phyloP scores from a whole-genome alignment of 2,113 vertebrate genomes.

The Syngnathus scovelli region DNA sequence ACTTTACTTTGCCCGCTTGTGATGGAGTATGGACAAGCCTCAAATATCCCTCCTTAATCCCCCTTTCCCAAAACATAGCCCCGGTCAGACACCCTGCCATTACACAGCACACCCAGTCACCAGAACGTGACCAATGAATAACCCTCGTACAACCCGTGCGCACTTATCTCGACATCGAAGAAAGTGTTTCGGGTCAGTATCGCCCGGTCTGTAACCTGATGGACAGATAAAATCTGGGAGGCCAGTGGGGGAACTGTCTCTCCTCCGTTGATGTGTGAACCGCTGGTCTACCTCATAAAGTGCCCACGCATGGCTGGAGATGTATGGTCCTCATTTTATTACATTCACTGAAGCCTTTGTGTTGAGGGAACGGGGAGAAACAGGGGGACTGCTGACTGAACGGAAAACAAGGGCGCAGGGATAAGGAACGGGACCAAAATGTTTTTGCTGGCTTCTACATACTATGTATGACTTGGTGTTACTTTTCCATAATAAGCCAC shows the following conservation, averaged over 20 bases:
- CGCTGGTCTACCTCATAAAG: slow-evolving; percentile 48
- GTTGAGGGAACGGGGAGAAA: background rate
- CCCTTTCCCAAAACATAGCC: slow-evolving; percentile 39
- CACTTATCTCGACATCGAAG: slow-evolving; percentile 53
- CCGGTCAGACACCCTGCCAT: slow-evolving; percentile 49
- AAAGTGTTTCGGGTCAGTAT: slow-evolving; percentile 35
- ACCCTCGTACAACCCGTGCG: slow-evolving; percentile 4
- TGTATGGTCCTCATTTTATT: slow-evolving; percentile 64
- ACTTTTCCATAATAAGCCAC: slow-evolving; percentile 15
- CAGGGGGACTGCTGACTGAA: slow-evolving; percentile 40
- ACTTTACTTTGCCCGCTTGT: slow-evolving; percentile 32
- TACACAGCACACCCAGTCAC: slow-evolving; percentile 9
- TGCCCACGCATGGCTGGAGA: slow-evolving; percentile 54
- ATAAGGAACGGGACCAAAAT: slow-evolving; percentile 3
- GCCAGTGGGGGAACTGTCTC: slow-evolving; percentile 29
- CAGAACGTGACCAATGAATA: slow-evolving; percentile 36
- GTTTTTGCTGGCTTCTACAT: slow-evolving; percentile 19
- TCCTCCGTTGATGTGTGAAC: slow-evolving; percentile 54
- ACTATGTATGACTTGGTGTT: slow-evolving; percentile 3
- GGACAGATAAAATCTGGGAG: slow-evolving; percentile 54
- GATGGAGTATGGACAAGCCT: slow-evolving; percentile 30
- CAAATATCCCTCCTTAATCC: slow-evolving; percentile 37
- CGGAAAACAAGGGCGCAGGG: slow-evolving; percentile 37
- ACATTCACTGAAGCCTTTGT: slow-evolving; percentile 47
- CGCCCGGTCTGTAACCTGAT: slow-evolving; percentile 33